Evolutionary conservation across 53 echinoderm and acorn worm genomes (phyloP), one percentile per base, ranked within the genome.

Genomic region (Luidia sarsii): DNA sequence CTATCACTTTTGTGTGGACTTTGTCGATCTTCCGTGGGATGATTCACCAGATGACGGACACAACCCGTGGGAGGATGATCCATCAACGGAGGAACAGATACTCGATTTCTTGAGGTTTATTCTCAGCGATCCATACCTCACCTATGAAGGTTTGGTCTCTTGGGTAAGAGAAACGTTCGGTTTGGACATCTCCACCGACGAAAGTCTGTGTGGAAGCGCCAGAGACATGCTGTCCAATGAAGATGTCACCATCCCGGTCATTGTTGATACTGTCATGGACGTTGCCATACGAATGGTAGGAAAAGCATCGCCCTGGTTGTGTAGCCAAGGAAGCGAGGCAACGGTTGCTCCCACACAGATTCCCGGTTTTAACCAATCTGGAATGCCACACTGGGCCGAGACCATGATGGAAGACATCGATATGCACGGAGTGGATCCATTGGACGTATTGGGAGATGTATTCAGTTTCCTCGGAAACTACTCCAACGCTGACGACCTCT

Each of bases 401-500:
- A 14, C 68, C 7, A 11, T 48, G 9, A 39, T 66, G 45, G 9
- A 3, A 41, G 43, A 36, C 32, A 22, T 41, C 20, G 49, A 30
- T 16, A 46, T 68, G 49, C 48, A 46, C 30, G 68, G 33, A 22
- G 70, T 68, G 3, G 68, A 68, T 68, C 68, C 68, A 7, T 8
- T 48, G 10, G 31, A 45, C 16, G 4, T 80, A 18, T 2, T 83
- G 13, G 70, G 59, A 33, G 71, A 48, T 2, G 16, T 83, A 4
- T 45, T 83, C 34, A 50, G 16, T 13, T 56, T 49, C 30, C 20
- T 70, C 15, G 83, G 83, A 18, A 27, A 59, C 48, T 83, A 65
- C 39, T 3, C 39, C 1, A 59, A 39, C 48, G 71, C 39, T 21
- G 83, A 69, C 11, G 57, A 70, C 30, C 48, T 83, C 21, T 83